A percentile compares a stretch with the other conserved stretches of the same genome.
Evolutionary conservation across 2,113 vertebrate genomes (phyloP).

Genomic region (Saguinus midas): DNA sequence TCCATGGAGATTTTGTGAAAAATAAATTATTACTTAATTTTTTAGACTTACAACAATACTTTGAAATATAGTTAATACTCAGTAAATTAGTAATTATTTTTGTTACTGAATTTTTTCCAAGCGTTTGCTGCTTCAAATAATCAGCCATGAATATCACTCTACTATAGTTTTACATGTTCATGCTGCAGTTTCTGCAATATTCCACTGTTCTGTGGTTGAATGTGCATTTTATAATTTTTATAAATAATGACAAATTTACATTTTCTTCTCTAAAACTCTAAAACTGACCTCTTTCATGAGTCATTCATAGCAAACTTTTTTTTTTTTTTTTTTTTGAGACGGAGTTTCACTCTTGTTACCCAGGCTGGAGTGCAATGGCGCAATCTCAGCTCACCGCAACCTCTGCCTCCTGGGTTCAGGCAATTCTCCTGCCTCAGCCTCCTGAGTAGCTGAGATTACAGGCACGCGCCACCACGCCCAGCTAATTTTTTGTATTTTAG

Average conservation of each 20-base stretch:
- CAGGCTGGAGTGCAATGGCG: no score
- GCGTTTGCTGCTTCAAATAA: slow-evolving; percentile 34
- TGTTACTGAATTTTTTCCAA: neutral
- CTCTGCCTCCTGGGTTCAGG: no score
- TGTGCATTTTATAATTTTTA: neutral
- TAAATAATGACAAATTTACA: neutral
- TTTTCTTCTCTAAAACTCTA: neutral
- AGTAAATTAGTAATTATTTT: neutral
- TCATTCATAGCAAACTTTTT: neutral
- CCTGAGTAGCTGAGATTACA: no score
- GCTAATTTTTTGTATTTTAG: no score
- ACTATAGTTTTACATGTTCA: neutral
- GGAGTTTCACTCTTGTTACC: no score
- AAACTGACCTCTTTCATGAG: neutral
- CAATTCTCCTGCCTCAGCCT: no score
- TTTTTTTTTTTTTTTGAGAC: no score
- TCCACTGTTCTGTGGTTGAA: neutral
- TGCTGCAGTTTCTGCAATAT: neutral
- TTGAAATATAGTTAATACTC: slow-evolving; percentile 1
- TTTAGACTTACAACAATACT: neutral
- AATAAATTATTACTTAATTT: slow-evolving; percentile 5
- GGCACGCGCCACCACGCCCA: no score
- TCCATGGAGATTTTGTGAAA: neutral
- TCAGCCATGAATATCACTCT: neutral
- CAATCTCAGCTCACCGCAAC: no score